phyloP scores from a whole-genome alignment of 2,797 vertebrate genomes.

The Neostethus bicornis region DNA sequence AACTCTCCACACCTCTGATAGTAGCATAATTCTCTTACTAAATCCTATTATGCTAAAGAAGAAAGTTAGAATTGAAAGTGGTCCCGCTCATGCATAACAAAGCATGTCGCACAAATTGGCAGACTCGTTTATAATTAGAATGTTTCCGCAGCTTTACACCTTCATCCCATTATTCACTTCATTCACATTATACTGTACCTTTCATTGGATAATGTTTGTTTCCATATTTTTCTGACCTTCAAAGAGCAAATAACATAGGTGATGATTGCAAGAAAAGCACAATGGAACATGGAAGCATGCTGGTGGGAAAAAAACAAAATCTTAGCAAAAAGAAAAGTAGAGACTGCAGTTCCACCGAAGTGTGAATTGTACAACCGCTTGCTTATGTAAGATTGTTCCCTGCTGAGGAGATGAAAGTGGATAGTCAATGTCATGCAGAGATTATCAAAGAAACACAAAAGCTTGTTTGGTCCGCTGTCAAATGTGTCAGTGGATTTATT shows the following conservation, averaged over 20 bases:
- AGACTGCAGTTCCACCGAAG: conserved; percentile 38
- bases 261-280: conserved; percentile 7
- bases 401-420: conserved; percentile 37
- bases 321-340: conserved; percentile 7
- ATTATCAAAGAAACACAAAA: conserved; percentile 33
- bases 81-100: neutral
- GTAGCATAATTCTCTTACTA: neutral
- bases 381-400: conserved; percentile 46
- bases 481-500: conserved; percentile 21
- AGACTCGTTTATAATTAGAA: neutral
- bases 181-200: neutral
- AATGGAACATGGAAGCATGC: neutral
- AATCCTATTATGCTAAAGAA: neutral
- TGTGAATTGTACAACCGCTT: conserved; percentile 39
- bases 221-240: neutral
- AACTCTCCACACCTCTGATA: no score
- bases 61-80: neutral
- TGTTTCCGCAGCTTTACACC: neutral
- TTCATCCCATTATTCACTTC: neutral
- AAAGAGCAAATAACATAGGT: neutral
- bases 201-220: neutral
- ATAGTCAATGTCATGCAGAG: conserved; percentile 34
- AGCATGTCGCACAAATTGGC: neutral
- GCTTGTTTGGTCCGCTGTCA: conserved; percentile 16
- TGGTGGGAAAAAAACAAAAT: conserved; percentile 17